Conservation (phyloP, 2,113 vertebrate genomes). For the Chloropsis cyanopogon region DNA sequence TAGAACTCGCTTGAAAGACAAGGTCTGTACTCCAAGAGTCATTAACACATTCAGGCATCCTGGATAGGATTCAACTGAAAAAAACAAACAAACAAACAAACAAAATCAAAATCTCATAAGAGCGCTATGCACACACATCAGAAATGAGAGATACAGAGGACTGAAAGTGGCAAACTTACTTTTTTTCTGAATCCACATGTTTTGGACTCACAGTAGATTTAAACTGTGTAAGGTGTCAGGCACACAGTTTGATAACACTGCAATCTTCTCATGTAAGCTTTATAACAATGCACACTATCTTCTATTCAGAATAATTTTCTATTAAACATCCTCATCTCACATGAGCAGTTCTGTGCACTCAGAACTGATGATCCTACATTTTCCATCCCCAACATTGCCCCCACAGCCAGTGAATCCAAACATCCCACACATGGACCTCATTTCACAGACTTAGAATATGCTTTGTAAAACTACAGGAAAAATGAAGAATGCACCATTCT, state of each 20-base stretch:
- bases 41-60: background rate
- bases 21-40: background rate
- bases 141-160: background rate
- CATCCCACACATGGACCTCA: fast-evolving
- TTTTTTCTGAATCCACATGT: background rate
- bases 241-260: background rate
- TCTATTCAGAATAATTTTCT: background rate
- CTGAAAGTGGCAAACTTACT: background rate
- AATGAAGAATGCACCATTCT: background rate
- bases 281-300: background rate
- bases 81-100: too few relatives aligned
- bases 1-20: background rate
- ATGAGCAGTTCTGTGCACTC: background rate
- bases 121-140: background rate
- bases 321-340: background rate
- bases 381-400: background rate
- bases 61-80: background rate
- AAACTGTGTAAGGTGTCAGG: background rate
- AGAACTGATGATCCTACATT: background rate
- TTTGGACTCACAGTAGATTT: background rate
- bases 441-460: background rate
- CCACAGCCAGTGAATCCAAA: background rate
- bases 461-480: background rate
- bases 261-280: background rate
- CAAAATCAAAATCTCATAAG: background rate